A percentile compares a stretch with the other conserved stretches of the same genome.
These are phyloP conservation scores for Caprella mutica DNA, from an alignment of 2,888 invertebrate genomes.

Conservation along the genomic window DNA sequence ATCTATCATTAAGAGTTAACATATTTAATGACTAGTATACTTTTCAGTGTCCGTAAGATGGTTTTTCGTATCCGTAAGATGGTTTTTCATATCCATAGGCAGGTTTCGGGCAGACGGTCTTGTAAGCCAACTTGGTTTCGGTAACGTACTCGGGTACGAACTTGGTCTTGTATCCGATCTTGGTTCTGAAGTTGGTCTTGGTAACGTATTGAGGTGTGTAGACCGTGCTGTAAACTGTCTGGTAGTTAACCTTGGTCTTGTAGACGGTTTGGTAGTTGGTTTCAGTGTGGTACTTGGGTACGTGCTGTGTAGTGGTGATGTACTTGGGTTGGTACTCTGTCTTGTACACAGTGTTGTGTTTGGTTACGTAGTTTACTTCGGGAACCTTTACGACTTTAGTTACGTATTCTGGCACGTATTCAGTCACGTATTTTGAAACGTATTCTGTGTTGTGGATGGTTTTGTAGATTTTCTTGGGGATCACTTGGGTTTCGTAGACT, in stretches of 20 bases:
- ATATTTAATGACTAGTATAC: no score
- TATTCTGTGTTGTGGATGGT: conserved; percentile 19
- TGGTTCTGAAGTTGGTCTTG: conserved; percentile 15
- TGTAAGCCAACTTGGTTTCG: conserved; percentile 11
- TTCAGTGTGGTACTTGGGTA: conserved; percentile 27
- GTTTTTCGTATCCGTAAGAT: no score
- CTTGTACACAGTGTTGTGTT: conserved; percentile 20
- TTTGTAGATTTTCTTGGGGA: conserved; percentile 15
- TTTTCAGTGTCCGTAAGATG: no score
- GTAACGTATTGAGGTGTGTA: conserved; percentile 22
- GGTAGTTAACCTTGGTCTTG: conserved; percentile 21
- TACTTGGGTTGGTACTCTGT: conserved; percentile 26
- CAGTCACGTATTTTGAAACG: conserved; percentile 12
- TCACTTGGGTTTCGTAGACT: conserved; percentile 16
- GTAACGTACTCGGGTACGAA: conserved; percentile 20
- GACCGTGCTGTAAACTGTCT: conserved; percentile 25
- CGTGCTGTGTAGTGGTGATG: conserved; percentile 23
- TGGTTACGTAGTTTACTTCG: conserved; percentile 15
- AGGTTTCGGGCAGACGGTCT: conserved; percentile 18
- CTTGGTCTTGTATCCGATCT: conserved; percentile 20
- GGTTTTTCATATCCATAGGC: conserved; percentile 15
- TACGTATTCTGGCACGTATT: conserved; percentile 21
- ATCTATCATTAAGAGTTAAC: no score
- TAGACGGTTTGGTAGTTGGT: conserved; percentile 19
- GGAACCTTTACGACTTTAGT: conserved; percentile 10